Evolutionary conservation across 2,888 invertebrate genomes (phyloP), one percentile per base, ranked within the genome.

Genomic region (Dicranocentrus wangi): DNA sequence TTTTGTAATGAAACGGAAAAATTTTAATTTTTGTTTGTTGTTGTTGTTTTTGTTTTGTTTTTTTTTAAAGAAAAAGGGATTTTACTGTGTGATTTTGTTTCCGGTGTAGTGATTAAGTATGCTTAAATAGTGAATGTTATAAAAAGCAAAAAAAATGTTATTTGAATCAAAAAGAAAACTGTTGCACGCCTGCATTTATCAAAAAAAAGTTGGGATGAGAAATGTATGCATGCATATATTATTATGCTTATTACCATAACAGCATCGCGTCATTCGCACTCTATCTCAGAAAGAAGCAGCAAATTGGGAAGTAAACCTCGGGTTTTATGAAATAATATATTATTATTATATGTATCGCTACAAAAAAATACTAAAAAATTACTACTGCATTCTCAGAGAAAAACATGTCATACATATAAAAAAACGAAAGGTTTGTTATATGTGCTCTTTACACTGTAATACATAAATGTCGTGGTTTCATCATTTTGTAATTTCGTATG

Each of bases 41-140:
- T 61, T 72, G 61, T 63, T 55, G 55, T 55, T n/a, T n/a, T n/a
- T 61, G 60, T 47, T 72, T 60, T 60, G 10, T 25, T 43, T 43
- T n/a, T 43, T 43, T 51, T 51, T 19, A 2, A 51, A 51, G 21
- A n/a, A n/a, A 42, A 39, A 15, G 39, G 66, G 60, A 71, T 39
- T 73, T 73, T 65, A 65, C 65, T 55, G 51, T 73, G 73, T 73
- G 73, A 73, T 73, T 73, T 73, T 65, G 73, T 73, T 65, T 73
- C 65, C 73, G 73, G 73, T 73, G 73, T 73, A 63, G 65, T 53
- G 53, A 61, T 65, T 65, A 73, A 73, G 73, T 73, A 73, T 65
- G 63, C 65, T 65, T 72, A 73, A 60, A 72, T 63, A 71, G 51
- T 65, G 55, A 73, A 51, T 65, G 73, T 73, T 73, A 73, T 65